phyloP scores from a whole-genome alignment of 2,113 vertebrate species.

The Burhinus oedicnemus region DNA sequence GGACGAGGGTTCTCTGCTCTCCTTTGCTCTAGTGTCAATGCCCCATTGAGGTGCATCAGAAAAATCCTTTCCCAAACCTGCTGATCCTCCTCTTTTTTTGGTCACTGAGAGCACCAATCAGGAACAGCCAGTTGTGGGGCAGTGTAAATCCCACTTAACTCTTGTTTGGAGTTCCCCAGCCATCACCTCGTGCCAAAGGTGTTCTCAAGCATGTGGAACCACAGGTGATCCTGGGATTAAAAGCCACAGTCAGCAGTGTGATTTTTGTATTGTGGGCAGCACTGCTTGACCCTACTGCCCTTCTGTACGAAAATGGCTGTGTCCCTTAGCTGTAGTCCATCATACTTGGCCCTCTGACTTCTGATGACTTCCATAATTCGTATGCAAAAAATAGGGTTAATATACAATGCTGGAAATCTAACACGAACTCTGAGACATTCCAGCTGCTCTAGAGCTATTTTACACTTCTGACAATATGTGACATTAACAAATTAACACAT shows the following conservation, averaged over 20 bases:
- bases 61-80: background rate
- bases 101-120: background rate
- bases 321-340: background rate
- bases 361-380: background rate
- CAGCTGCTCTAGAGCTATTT: background rate
- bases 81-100: background rate
- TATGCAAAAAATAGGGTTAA: background rate
- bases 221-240: background rate
- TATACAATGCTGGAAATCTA: background rate
- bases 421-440: background rate
- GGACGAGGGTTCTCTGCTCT: background rate
- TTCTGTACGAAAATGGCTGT: background rate
- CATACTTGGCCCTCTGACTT: background rate
- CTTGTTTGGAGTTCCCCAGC: background rate
- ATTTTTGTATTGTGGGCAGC: rapidly evolving
- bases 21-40: background rate
- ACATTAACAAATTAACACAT: background rate
- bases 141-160: background rate
- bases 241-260: background rate
- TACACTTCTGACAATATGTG: background rate
- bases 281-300: background rate
- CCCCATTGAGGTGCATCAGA: rapidly evolving
- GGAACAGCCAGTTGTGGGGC: background rate
- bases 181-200: background rate
- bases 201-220: background rate